Base-by-base conservation (phyloP, 2,113 vertebrate genomes). In the Leptodactylus fuscus region DNA sequence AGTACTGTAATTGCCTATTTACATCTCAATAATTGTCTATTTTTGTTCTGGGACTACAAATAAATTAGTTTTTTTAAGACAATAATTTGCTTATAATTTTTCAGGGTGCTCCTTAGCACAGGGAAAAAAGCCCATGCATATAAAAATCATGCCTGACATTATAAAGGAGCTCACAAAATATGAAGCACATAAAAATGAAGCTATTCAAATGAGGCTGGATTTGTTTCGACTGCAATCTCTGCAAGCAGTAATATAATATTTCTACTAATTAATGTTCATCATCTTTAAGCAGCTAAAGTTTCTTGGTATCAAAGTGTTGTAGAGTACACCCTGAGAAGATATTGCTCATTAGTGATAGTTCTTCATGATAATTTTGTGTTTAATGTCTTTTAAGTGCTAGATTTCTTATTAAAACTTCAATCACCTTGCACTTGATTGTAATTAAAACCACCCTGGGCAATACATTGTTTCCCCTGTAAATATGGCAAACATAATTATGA, bases 401-500 rank as follows among this genome's bases (percentile, higher is more conserved):
- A 4, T 87, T 90, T 89, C 85, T 88, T 89, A 88, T 92, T 92
- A 91, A 91, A 92, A 88, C 78, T 83, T 93, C 88, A 89, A 82
- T 92, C 87, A 85, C 20, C 29, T 18, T 82, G 34, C 53, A 81
- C 36, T 90, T 91, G 78, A 89, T 91, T 90, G 82, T 91, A 93
- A 94, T 93, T 92, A 93, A 91, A 90, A 89, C 24, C 85, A 41
- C 86, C 87, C 9, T 65, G 89, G 89, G 92, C 88, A 91, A 90
- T 92, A 92, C 75, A 90, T 91, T 91, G 85, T 93, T 36, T 87
- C 90, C 87, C 89, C 22, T 69, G 83, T 83, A 86, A 90, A 89
- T 88, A 86, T 79, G 87, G 85, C 65, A 91, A 82, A 79, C 87
- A 79, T 91, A 91, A 92, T 89, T 92, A 89, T 83, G 58, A 85